Conservation (phyloP, 1,140 invertebrate species). For the Vollenhovia emeryi region DNA sequence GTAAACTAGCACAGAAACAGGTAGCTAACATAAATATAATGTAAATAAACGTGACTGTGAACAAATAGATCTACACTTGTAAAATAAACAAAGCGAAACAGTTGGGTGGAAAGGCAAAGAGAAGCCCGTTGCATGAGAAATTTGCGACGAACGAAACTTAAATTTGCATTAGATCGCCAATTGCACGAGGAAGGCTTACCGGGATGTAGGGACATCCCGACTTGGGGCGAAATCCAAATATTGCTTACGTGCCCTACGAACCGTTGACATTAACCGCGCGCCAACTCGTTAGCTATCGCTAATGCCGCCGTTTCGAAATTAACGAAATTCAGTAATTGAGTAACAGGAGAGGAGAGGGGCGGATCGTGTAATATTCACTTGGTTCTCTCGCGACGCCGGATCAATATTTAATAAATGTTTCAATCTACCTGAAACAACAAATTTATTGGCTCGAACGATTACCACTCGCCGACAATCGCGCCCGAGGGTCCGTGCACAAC, state of each 20-base stretch:
- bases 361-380: constrained; percentile 54
- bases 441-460: constrained; percentile 52
- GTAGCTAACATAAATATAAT: neutral
- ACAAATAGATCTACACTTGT: neutral
- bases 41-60: neutral
- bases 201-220: neutral
- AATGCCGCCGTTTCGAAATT: constrained; percentile 2
- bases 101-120: neutral
- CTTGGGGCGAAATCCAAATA: constrained; percentile 1
- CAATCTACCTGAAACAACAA: constrained; percentile 58
- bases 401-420: constrained; percentile 62
- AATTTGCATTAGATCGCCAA: neutral
- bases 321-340: constrained; percentile 53
- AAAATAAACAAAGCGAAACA: neutral
- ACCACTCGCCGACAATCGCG: constrained; percentile 35
- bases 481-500: constrained; percentile 39
- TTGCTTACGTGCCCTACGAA: constrained; percentile 13
- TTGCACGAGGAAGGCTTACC: neutral
- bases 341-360: neutral
- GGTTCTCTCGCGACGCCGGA: constrained; percentile 32
- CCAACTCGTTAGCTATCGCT: constrained; percentile 21
- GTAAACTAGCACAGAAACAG: neutral
- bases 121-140: neutral
- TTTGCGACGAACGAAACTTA: neutral
- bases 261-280: constrained; percentile 11